Evolutionary conservation across 64 coral and sea anemone species (phyloP).

Genomic region (Actinia tenebrosa): DNA sequence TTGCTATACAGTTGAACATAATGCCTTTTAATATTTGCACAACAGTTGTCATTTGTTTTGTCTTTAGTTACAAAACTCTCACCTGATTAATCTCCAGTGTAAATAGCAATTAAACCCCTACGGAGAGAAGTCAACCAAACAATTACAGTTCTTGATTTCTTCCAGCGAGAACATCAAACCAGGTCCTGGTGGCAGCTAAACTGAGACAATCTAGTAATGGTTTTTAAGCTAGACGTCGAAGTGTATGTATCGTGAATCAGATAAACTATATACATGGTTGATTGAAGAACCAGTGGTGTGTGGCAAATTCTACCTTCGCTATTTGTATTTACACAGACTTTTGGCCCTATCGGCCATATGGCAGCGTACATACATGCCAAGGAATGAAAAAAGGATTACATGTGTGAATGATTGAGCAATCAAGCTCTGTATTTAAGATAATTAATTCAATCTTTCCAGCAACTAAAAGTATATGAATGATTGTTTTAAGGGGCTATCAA

Average conservation of each 20-base stretch:
- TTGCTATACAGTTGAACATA: not conserved
- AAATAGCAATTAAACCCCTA: not conserved
- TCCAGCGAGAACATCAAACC: not conserved
- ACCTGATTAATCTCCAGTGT: not conserved
- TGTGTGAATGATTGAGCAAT: too few relatives aligned
- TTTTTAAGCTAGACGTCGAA: not conserved
- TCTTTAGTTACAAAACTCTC: not conserved
- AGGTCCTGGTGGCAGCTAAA: not conserved
- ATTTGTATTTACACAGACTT: too few relatives aligned
- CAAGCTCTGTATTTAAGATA: too few relatives aligned
- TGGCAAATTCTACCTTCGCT: not conserved
- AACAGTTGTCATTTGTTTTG: not conserved
- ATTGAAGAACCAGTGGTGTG: not conserved
- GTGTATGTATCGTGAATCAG: not conserved
- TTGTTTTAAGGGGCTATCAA: too few relatives aligned
- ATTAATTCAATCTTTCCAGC: too few relatives aligned
- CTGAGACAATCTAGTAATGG: not conserved
- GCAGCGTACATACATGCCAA: too few relatives aligned
- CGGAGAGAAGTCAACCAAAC: not conserved
- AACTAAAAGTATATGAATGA: too few relatives aligned
- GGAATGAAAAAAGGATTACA: too few relatives aligned
- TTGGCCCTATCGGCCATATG: too few relatives aligned
- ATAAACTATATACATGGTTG: not conserved
- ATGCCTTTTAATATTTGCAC: not conserved
- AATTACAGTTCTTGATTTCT: not conserved